phyloP scores from a whole-genome alignment of 2,113 vertebrate genomes.

The Rhabdornis inornatus region DNA sequence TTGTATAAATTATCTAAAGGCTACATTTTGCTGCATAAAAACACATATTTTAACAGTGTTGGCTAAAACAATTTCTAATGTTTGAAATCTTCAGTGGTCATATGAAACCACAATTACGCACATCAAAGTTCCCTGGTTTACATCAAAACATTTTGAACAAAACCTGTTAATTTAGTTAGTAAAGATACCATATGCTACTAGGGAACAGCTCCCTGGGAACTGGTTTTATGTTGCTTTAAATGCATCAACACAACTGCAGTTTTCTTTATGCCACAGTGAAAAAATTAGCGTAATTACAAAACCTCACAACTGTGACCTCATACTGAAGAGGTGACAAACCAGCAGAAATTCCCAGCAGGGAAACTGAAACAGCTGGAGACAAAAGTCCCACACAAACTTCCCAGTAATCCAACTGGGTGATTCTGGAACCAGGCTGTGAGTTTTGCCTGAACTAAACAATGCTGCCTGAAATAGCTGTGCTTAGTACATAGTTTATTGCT shows the following conservation, averaged over 20 bases:
- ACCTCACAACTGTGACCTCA: neutral
- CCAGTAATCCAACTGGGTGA: neutral
- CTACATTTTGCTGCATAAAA: neutral
- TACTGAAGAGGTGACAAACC: constrained; percentile 19
- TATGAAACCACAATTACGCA: neutral
- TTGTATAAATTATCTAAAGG: neutral
- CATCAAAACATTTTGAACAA: neutral
- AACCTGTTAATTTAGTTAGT: neutral
- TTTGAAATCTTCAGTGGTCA: neutral
- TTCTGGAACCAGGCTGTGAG: constrained; percentile 9
- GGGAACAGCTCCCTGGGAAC: neutral
- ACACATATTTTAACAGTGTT: neutral
- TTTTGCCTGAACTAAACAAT: constrained; percentile 33
- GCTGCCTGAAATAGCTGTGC: constrained; percentile 14
- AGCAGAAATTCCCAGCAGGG: constrained; percentile 24
- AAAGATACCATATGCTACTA: neutral
- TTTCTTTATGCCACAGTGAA: neutral
- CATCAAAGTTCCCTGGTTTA: neutral
- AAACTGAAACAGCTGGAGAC: constrained; percentile 38
- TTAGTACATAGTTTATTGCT: constrained; percentile 18
- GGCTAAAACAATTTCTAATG: neutral
- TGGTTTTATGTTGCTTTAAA: neutral
- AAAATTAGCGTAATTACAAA: neutral
- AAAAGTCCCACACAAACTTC: constrained; percentile 1
- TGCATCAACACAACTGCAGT: neutral